Evolutionary conservation across 2,797 vertebrate species (phyloP), one percentile per base, ranked within the genome.

Genomic region (Pangasius sanitwongsei): DNA sequence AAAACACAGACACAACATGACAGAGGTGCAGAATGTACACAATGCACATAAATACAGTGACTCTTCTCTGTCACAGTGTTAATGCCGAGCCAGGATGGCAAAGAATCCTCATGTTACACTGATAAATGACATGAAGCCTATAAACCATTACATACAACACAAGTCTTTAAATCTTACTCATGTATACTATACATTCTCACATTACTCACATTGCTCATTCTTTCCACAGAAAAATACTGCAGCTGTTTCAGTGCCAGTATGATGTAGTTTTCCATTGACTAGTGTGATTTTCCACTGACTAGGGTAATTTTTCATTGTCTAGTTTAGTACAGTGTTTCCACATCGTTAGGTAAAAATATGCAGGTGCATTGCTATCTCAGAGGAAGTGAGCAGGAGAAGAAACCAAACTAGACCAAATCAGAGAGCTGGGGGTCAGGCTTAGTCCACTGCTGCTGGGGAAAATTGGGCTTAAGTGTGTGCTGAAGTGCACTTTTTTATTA

Each of bases 221-320:
- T 93, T 92, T 89, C 88, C 90, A 91, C 82, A 28, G 90, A 90
- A 91, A 92, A 91, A 59, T 90, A 90, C 85, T 87, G 86, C 90
- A 92, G 90, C 91, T 89, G 91, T 90, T 92, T 93, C 93, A 92
- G 89, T 92, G 82, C 89, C 82, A 87, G 87, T 91, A 90, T 90
- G 87, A 91, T 93, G 93, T 93, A 94, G 93, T 90, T 94, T 93
- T 94, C 81, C 87, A 93, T 69, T 77, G 86, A 89, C 55, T 92
- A 94, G 93, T 81, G 12, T 81, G 92, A 93, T 93, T 90, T 93
- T 94, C 86, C 87, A 93, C 82, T 77, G 86, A 90, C 63, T 92
- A 93, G 94, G 85, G 16, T 87, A 90, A 95, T 95, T 95, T 94
- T 93, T 93, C 92, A 92, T 94, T 94, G 92, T 92, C 92, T 91